Base-by-base conservation (phyloP, 2,888 invertebrate genomes). In the Orthosia gothica region DNA sequence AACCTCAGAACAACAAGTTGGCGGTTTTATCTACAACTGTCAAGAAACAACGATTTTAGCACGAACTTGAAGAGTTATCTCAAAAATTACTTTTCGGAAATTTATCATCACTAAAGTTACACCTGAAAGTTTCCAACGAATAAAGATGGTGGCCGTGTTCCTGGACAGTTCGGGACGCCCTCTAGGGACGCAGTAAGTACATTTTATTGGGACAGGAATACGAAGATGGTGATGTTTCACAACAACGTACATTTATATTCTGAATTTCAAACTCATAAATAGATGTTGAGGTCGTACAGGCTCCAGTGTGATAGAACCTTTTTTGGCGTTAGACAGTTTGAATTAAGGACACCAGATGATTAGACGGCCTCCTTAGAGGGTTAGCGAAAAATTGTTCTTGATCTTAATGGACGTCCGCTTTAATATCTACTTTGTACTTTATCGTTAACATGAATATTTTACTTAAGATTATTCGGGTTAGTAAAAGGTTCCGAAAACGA, bases 61-160 rank as follows among this genome's bases (percentile, higher is more conserved):
- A 86, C 74, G 70, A 74, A 69, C 68, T 70, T 55, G 23, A 55
- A 26, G 23, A 82, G 65, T 65, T 74, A 52, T 62, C 58, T 74
- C 63, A 67, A 75, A 76, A 83, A 77, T 67, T 71, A 70, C 59
- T 69, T 54, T 68, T 40, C 20, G 11, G 52, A 78, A 86, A 85
- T 74, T 76, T 82, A 79, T 74, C 68, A 69, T 47, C 77, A 67
- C 58, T 80, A 66, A 81, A 85, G 81, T 82, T 84, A 70, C 63
- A 79, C 61, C 70, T 69, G 58, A 63, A 86, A 88, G 68, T 86
- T 88, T 79, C 69, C 65, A 74, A 81, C 64, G 70, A 72, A 80
- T 81, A 84, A 81, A 83, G 79, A 83, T 64, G 72, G 69, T 55
- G 15, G 18, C 52, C 55, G 76, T 82, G 79, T 74, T 77, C 76